These are phyloP conservation scores for Bubalus kerabau DNA, from an alignment of 2,113 vertebrate genomes.

Conservation along the genomic window DNA sequence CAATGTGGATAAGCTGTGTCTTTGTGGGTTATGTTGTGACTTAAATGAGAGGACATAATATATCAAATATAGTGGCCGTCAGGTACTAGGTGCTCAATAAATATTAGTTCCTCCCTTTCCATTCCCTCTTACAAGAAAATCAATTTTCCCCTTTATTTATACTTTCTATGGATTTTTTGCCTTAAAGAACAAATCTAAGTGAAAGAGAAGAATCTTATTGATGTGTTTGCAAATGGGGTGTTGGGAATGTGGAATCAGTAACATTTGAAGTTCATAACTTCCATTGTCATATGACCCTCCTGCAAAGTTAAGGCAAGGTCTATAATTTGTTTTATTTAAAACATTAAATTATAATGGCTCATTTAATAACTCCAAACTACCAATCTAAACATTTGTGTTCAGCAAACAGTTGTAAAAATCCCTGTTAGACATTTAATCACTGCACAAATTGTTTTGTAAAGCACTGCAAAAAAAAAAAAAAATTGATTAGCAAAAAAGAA, in stretches of 20 bases:
- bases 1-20: not conserved
- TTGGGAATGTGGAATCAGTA: conserved; percentile 3
- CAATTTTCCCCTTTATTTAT: conserved; percentile 14
- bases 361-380: conserved; percentile 68
- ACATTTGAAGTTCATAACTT: conserved; percentile 28
- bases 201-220: not conserved
- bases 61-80: not conserved
- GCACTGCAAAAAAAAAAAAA: conserved; percentile 60
- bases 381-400: conserved; percentile 48
- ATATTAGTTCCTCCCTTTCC: not conserved
- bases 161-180: not conserved
- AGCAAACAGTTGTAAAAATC: conserved; percentile 62
- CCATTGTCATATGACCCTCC: conserved; percentile 40
- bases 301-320: conserved; percentile 9
- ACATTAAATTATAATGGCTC: conserved; percentile 67
- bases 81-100: not conserved
- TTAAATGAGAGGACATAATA: not conserved
- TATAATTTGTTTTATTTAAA: conserved; percentile 68
- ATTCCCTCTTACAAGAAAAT: conserved; percentile 6
- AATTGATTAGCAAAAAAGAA: conserved; percentile 65
- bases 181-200: conserved; percentile 6
- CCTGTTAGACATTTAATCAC: conserved; percentile 69
- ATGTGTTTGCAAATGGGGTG: not conserved
- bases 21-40: not conserved
- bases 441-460: conserved; percentile 58